phyloP scores from a whole-genome alignment of 2,797 vertebrate species.

The Micromesistius poutassou region DNA sequence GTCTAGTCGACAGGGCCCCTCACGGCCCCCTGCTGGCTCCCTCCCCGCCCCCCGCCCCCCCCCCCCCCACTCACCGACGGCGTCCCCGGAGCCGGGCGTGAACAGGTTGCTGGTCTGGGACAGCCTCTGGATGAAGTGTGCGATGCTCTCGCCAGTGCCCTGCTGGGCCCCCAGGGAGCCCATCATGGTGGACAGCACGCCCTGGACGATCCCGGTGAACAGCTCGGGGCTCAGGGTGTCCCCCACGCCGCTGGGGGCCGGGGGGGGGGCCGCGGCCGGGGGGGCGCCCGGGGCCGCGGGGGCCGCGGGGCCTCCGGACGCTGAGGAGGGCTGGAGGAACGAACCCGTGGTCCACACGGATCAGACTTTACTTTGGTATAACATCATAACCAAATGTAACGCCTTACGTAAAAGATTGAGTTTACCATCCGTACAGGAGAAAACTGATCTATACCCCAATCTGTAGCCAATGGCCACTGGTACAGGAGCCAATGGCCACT shows the following conservation, averaged over 20 bases:
- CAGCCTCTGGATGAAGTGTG: constrained; percentile 84
- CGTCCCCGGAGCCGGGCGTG: constrained; percentile 78
- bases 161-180: constrained; percentile 79
- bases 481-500: too few species aligned
- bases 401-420: too few species aligned
- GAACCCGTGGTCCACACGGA: not conserved
- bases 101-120: constrained; percentile 84
- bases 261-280: constrained; percentile 19
- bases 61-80: constrained; percentile 69
- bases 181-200: constrained; percentile 83
- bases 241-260: constrained; percentile 28
- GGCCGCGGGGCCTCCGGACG: constrained; percentile 2
- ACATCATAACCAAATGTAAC: too few species aligned
- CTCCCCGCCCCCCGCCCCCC: not conserved
- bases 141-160: constrained; percentile 81
- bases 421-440: too few species aligned
- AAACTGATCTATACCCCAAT: too few species aligned
- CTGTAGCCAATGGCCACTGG: too few species aligned
- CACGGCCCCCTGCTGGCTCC: too few species aligned
- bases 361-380: not conserved
- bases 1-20: too few species aligned
- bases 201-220: constrained; percentile 85
- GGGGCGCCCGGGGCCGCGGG: not conserved
- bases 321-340: constrained; percentile 13
- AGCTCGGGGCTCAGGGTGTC: constrained; percentile 79